Evolutionary conservation across 2,888 invertebrate species (phyloP), one percentile per base, ranked within the genome.

Genomic region (Pristionchus maxplancki): DNA sequence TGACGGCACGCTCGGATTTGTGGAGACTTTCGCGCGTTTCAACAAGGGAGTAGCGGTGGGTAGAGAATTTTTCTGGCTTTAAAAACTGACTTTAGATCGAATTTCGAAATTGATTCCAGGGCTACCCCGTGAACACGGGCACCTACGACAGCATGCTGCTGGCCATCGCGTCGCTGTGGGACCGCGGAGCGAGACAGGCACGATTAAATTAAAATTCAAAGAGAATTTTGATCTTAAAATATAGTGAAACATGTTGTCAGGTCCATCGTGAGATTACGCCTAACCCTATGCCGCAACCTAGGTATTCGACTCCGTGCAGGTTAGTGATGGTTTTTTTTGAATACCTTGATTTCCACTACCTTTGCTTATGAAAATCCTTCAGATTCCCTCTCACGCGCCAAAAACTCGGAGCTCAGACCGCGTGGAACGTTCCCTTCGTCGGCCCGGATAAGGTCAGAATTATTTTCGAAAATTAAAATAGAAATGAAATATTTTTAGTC

Each of bases 91-190:
- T 6, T 28, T 28, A 20, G 11, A 37, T 74, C 31, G 31, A 37
- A 6, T 37, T 20, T 37, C 15, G 17, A 74, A 74, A 28, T 13
- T 13, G 31, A 74, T 24, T 91, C 89, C 81, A 95, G 95, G 96
- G 96, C 15, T 95, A 97, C 0, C 90, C 94, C 8, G 93, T 97
- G 62, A 97, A 98, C 95, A 97, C 96, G 94, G 97, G 97, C 24
- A 98, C 98, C 0, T 98, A 97, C 97, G 97, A 97, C 94, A 97
- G 98, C 0, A 96, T 97, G 0, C 96, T 98, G 6, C 96, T 97
- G 95, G 97, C 97, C 0, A 93, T 98, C 24, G 88, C 90, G 83
- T 90, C 92, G 48, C 91, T 92, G 13, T 91, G 90, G 37, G 92
- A 90, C 11, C 94, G 78, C 37, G 28, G 37, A 1, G 44, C n/a